phyloP scores from a whole-genome alignment of 1,140 invertebrate genomes.

The Diploscapter pachys region DNA sequence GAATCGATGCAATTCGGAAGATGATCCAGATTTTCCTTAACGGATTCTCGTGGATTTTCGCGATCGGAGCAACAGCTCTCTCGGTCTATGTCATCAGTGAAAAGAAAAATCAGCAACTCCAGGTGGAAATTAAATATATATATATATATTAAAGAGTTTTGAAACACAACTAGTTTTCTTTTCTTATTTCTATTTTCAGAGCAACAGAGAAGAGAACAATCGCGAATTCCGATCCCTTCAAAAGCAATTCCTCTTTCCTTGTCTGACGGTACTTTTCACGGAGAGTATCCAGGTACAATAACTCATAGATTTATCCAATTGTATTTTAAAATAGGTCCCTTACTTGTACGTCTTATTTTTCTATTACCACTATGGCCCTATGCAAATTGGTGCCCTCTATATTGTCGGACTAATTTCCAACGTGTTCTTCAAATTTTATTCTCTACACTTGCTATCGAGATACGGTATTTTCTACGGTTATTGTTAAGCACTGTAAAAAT shows the following conservation, averaged over 20 bases:
- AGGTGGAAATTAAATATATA: too few species aligned
- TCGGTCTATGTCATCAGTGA: constrained; percentile 11
- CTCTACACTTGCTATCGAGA: constrained; percentile 17
- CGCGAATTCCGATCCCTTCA: constrained; percentile 22
- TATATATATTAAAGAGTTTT: too few species aligned
- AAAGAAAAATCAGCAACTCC: neutral
- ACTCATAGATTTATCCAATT: constrained; percentile 8
- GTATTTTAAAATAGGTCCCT: constrained; percentile 19
- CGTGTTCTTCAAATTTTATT: constrained; percentile 17
- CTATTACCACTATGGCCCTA: constrained; percentile 26
- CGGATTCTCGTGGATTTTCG: neutral
- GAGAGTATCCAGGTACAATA: constrained; percentile 25
- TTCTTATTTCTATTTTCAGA: constrained; percentile 8
- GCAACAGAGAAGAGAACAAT: constrained; percentile 25
- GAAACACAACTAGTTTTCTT: neutral
- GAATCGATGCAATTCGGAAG: neutral
- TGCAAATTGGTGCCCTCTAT: constrained; percentile 34
- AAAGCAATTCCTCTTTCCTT: constrained; percentile 24
- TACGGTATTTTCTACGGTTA: neutral
- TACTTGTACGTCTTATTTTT: constrained; percentile 33
- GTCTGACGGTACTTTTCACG: constrained; percentile 24
- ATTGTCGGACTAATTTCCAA: constrained; percentile 33
- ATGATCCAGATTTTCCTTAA: neutral
- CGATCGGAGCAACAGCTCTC: neutral
- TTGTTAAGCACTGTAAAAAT: neutral